These are phyloP conservation scores for Pterobdella sp. DNA, from an alignment of 2,888 invertebrate genomes.

Conservation along the genomic window DNA sequence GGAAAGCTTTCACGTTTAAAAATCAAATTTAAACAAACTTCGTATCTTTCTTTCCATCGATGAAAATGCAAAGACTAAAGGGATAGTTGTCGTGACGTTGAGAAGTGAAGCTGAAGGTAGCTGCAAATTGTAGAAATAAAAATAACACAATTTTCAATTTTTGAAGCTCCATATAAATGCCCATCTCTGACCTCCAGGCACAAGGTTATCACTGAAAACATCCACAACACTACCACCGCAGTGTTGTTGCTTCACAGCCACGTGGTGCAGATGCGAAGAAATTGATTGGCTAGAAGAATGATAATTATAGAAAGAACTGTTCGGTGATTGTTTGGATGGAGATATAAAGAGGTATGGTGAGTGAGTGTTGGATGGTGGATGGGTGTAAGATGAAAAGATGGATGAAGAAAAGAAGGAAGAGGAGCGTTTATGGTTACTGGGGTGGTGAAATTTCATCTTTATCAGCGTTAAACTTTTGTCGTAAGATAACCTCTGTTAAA, in stretches of 20 bases:
- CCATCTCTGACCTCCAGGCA: slow-evolving; percentile 37
- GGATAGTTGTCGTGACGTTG: slow-evolving; percentile 51
- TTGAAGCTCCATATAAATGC: background rate
- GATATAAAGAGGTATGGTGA: background rate
- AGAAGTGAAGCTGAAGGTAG: slow-evolving; percentile 49
- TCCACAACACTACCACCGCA: slow-evolving; percentile 50
- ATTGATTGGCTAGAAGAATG: background rate
- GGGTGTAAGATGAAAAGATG: background rate
- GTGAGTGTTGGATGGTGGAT: background rate
- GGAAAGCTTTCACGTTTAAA: too few species aligned
- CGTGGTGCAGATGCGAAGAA: too few species aligned
- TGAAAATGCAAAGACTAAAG: slow-evolving; percentile 51
- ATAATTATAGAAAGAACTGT: background rate
- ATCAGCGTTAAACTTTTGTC: slow-evolving; percentile 13
- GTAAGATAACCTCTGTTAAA: background rate
- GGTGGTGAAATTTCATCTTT: slow-evolving; percentile 42
- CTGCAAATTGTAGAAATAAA: too few species aligned
- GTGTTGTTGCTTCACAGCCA: slow-evolving; percentile 50
- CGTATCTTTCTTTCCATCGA: slow-evolving; percentile 49
- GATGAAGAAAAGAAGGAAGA: background rate
- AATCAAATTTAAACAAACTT: background rate
- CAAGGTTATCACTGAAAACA: slow-evolving; percentile 47
- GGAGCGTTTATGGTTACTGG: background rate
- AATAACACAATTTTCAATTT: background rate
- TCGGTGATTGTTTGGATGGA: background rate